A percentile compares a stretch with the other conserved stretches of the same genome.
Conservation (phyloP, 2,797 vertebrate genomes). For the Threskiornis aethiopicus region DNA sequence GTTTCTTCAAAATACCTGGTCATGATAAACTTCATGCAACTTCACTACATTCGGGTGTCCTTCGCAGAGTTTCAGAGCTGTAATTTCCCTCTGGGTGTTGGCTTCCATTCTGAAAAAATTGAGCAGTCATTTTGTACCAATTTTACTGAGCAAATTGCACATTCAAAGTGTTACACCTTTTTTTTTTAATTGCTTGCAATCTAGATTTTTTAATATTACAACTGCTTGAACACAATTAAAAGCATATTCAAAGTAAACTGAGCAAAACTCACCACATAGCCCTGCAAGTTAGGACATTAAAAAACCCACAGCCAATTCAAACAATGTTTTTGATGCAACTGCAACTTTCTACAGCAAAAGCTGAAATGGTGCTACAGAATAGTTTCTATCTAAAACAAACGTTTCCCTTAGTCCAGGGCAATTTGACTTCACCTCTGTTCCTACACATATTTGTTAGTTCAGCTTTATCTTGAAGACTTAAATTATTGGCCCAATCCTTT, state of each 20-base stretch:
- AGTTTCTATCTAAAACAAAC: background rate
- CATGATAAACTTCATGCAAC: constrained; percentile 93
- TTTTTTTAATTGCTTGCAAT: background rate
- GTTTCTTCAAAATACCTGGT: constrained; percentile 84
- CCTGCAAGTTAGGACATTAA: background rate
- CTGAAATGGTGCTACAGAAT: background rate
- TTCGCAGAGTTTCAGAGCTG: constrained; percentile 94
- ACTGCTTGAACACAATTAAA: background rate
- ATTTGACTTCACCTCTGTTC: constrained; percentile 26
- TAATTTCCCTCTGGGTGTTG: constrained; percentile 94
- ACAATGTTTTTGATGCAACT: background rate
- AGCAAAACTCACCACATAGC: background rate
- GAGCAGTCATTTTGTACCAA: background rate
- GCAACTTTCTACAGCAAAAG: background rate
- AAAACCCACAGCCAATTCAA: background rate
- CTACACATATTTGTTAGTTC: background rate
- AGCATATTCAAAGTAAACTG: background rate
- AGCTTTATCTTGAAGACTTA: background rate
- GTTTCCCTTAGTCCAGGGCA: background rate
- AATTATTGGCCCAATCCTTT: background rate
- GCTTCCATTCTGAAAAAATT: constrained; percentile 90
- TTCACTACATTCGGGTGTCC: constrained; percentile 97
- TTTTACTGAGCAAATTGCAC: background rate
- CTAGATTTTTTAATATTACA: background rate
- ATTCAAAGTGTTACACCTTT: background rate